Evolutionary conservation across 2,888 invertebrate species (phyloP).

Genomic region (Microchrysa polita): DNA sequence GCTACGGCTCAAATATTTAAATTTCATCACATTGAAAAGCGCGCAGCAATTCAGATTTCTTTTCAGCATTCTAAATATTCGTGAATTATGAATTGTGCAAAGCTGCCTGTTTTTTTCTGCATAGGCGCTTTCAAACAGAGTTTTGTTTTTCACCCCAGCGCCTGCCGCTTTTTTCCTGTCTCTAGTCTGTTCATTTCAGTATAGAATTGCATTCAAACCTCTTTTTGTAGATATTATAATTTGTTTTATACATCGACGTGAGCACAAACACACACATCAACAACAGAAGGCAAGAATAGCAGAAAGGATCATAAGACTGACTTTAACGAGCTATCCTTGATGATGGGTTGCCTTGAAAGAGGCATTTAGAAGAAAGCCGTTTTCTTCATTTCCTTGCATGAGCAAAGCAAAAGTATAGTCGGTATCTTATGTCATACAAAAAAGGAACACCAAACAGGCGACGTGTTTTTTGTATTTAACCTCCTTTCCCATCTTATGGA

Average conservation of each 20-base stretch:
- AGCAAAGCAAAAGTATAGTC: not conserved
- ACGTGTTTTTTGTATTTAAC: not conserved
- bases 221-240: not conserved
- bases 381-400: not conserved
- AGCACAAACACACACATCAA: not conserved
- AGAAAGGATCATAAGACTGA: not conserved
- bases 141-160: not conserved
- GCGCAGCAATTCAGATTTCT: conserved; percentile 4
- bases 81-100: conserved; percentile 11
- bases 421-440: not conserved
- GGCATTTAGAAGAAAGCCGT: not conserved
- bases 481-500: not conserved
- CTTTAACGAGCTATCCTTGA: conserved; percentile 9
- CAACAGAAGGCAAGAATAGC: not conserved
- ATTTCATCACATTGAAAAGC: conserved; percentile 10
- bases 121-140: no score
- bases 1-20: conserved; percentile 6
- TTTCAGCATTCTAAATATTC: conserved; percentile 9
- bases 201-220: not conserved
- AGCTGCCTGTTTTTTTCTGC: not conserved
- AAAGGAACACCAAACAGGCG: not conserved
- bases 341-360: not conserved
- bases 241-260: not conserved
- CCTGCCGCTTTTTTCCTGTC: not conserved
- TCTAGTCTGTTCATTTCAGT: not conserved